Percentiles rank a stretch among this genome's conserved stretches.
phyloP scores from a whole-genome alignment of 2,113 vertebrate genomes.

The Phrynosoma blainvillii region DNA sequence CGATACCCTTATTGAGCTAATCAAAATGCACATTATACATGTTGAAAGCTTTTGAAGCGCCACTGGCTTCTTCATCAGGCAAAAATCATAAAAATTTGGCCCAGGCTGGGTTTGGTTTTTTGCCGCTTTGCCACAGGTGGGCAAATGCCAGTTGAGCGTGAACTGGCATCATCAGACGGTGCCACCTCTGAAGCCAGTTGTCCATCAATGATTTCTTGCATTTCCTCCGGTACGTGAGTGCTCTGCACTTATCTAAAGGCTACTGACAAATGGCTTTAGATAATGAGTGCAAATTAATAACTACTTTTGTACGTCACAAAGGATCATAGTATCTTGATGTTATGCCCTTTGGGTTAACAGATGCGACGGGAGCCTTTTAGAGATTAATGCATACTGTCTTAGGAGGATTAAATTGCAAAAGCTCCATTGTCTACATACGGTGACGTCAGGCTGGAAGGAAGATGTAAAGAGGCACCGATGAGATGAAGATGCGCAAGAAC shows the following conservation, averaged over 20 bases:
- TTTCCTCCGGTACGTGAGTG: slow-evolving; percentile 61
- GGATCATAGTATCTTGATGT: slow-evolving; percentile 76
- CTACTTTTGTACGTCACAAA: slow-evolving; percentile 78
- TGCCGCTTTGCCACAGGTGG: slow-evolving; percentile 16
- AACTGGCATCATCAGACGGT: slow-evolving; percentile 18
- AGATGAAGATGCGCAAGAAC: background rate
- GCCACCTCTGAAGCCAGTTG: slow-evolving; percentile 39
- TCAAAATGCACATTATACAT: no score
- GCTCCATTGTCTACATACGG: slow-evolving; percentile 66
- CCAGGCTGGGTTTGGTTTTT: background rate
- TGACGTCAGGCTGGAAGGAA: slow-evolving; percentile 57
- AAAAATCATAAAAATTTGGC: background rate
- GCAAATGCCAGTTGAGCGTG: slow-evolving; percentile 24
- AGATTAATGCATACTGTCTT: slow-evolving; percentile 81
- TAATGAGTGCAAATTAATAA: slow-evolving; percentile 83
- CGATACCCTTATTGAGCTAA: no score
- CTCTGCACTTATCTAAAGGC: slow-evolving; percentile 72
- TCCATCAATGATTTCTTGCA: slow-evolving; percentile 30
- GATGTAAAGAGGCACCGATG: background rate
- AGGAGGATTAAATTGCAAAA: slow-evolving; percentile 71
- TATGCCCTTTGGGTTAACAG: slow-evolving; percentile 81
- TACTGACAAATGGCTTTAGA: slow-evolving; percentile 72
- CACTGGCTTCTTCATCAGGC: no score
- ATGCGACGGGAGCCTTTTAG: slow-evolving; percentile 70
- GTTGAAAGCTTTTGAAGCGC: no score